Conservation (phyloP, 2,797 vertebrate genomes). For the Spea hammondii region DNA sequence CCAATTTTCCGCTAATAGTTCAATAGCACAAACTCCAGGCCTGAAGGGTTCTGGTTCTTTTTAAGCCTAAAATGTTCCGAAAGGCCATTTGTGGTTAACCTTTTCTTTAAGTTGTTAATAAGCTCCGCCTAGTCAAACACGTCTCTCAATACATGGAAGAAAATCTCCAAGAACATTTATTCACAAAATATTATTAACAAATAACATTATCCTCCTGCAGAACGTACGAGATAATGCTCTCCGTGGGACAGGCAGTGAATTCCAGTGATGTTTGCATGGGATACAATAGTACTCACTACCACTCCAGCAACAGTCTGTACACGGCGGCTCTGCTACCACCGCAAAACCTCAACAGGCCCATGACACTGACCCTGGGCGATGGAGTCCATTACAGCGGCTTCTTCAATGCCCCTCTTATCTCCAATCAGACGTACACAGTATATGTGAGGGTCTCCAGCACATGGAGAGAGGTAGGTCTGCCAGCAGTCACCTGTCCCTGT, state of each 20-base stretch:
- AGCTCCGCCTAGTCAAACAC: no score
- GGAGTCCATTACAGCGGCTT: not conserved
- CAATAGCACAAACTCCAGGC: no score
- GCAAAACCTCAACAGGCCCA: not conserved
- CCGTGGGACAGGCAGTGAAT: not conserved
- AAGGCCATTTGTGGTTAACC: no score
- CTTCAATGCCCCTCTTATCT: slow-evolving; percentile 24
- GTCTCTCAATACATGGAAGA: no score
- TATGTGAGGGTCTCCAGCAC: slow-evolving; percentile 16
- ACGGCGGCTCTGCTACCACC: slow-evolving; percentile 1
- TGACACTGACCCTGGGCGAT: slow-evolving; percentile 18
- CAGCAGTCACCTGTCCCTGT: no score
- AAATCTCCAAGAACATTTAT: no score
- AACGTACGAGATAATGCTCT: slow-evolving; percentile 3
- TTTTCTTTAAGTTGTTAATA: no score
- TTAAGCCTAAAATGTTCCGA: no score
- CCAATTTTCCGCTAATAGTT: no score
- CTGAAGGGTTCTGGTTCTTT: no score
- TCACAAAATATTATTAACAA: no score
- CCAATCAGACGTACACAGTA: not conserved
- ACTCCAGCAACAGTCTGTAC: not conserved
- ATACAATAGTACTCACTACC: not conserved
- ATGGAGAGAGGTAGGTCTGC: slow-evolving; percentile 14
- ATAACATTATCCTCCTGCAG: not conserved
- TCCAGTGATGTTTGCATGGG: not conserved